Conservation (phyloP, 1,140 invertebrate species). For the Conus ventricosus region DNA sequence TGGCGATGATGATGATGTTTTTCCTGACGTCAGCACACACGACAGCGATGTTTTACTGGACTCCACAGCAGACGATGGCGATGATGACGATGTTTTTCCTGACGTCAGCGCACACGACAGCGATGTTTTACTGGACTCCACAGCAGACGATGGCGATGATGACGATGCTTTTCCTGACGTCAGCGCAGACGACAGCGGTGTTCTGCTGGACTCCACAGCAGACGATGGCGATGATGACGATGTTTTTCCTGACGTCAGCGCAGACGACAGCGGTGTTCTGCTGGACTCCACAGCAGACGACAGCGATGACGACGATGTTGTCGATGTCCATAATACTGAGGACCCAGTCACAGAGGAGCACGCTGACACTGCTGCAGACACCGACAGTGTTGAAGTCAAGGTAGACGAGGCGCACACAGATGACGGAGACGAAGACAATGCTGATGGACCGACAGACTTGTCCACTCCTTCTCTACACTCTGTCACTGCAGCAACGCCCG, state of each 20-base stretch:
- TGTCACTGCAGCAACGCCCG: too few relatives aligned
- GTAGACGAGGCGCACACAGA: neutral
- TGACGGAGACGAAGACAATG: neutral
- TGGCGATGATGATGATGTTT: too few relatives aligned
- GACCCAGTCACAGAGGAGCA: neutral
- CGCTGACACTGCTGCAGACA: neutral
- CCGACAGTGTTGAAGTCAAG: neutral
- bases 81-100: too few relatives aligned
- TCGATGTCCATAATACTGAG: neutral
- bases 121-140: neutral
- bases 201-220: neutral
- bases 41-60: too few relatives aligned
- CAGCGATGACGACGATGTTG: neutral
- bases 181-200: neutral
- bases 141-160: neutral
- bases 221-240: neutral
- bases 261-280: neutral
- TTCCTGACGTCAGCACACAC: too few relatives aligned
- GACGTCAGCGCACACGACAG: neutral
- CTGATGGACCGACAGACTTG: neutral
- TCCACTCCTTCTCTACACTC: too few relatives aligned
- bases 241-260: neutral
- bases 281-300: neutral
- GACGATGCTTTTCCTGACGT: neutral
- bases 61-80: too few relatives aligned